phyloP scores from a whole-genome alignment of 2,113 vertebrate species.

The Cynoglossus semilaevis region DNA sequence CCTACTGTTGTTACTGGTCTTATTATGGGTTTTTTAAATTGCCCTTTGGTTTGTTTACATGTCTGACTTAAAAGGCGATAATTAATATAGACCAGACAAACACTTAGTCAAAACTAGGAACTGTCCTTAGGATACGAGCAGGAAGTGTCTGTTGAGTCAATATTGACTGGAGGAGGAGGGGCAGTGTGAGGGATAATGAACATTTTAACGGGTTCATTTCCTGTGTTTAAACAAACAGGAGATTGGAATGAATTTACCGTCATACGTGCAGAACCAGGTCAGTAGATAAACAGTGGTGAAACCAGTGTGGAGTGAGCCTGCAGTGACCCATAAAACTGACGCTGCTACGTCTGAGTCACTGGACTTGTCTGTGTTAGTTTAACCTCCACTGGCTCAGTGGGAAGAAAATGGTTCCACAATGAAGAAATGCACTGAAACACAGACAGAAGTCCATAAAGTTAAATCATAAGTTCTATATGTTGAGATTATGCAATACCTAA shows the following conservation, averaged over 20 bases:
- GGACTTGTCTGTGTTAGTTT: constrained; percentile 8
- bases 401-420: too few species aligned
- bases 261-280: constrained; percentile 7
- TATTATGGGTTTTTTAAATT: constrained; percentile 5
- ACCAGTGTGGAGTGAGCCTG: constrained; percentile 1
- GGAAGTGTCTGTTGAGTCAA: constrained; percentile 23
- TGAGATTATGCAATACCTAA: too few species aligned
- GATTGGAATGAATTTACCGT: background rate
- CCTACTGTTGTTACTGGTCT: background rate
- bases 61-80: constrained; percentile 10
- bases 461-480: too few species aligned
- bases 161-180: constrained; percentile 30
- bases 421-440: too few species aligned
- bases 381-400: background rate
- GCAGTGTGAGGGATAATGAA: background rate
- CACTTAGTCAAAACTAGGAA: constrained; percentile 5
- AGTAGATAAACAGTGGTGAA: background rate
- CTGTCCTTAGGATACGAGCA: constrained; percentile 4
- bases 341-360: too few species aligned
- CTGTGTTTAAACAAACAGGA: background rate
- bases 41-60: constrained; percentile 1
- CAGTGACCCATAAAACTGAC: background rate
- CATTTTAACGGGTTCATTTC: background rate
- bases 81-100: constrained; percentile 5
- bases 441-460: too few species aligned